phyloP scores from a whole-genome alignment of 2,888 invertebrate species.

The Monopis laevigella region DNA sequence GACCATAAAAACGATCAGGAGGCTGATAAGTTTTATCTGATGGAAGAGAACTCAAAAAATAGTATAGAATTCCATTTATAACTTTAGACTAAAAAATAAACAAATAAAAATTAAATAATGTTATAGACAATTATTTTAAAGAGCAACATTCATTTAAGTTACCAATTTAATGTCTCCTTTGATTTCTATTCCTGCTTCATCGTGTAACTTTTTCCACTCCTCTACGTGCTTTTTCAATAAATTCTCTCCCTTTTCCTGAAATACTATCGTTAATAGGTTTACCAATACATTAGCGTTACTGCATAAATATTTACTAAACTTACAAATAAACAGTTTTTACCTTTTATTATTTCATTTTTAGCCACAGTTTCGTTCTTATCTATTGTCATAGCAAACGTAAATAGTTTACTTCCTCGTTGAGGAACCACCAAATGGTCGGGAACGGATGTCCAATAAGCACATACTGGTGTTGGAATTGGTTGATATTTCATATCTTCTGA shows the following conservation, averaged over 20 bases:
- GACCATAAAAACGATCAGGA: slow-evolving; percentile 53
- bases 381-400: slow-evolving; percentile 63
- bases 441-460: slow-evolving; percentile 57
- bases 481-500: slow-evolving; percentile 47
- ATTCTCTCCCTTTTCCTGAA: slow-evolving; percentile 52
- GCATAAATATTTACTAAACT: not conserved
- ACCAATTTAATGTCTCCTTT: slow-evolving; percentile 61
- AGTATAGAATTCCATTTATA: slow-evolving; percentile 68
- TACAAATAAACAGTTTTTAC: slow-evolving; percentile 23
- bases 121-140: not conserved
- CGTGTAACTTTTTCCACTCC: slow-evolving; percentile 58
- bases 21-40: slow-evolving; percentile 52
- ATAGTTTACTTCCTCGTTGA: slow-evolving; percentile 48
- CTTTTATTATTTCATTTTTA: slow-evolving; percentile 43
- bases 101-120: not conserved
- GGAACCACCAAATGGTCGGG: slow-evolving; percentile 56
- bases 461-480: slow-evolving; percentile 41
- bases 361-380: slow-evolving; percentile 60
- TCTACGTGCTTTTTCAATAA: slow-evolving; percentile 51
- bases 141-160: slow-evolving; percentile 17
- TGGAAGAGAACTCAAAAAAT: slow-evolving; percentile 65
- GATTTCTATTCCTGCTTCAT: slow-evolving; percentile 54
- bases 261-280: slow-evolving; percentile 32
- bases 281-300: not conserved
- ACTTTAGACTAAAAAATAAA: slow-evolving; percentile 45